phyloP scores from a whole-genome alignment of 2,797 vertebrate genomes.

The Myripristis jacobus region DNA sequence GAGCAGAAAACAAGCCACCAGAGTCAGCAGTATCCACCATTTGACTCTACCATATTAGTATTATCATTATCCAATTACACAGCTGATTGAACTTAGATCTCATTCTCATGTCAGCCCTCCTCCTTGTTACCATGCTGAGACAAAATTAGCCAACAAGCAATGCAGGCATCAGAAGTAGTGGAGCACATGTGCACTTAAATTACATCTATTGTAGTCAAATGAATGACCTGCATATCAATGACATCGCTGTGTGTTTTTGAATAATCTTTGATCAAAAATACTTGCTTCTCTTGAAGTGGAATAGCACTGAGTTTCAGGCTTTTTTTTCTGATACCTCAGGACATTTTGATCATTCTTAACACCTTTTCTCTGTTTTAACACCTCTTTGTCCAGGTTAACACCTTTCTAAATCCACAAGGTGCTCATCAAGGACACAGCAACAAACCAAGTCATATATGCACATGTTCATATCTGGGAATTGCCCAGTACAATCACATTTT shows the following conservation, averaged over 20 bases:
- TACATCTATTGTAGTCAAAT: constrained; percentile 14
- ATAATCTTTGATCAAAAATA: not conserved
- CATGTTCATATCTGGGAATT: not conserved
- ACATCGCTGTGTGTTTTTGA: constrained; percentile 4
- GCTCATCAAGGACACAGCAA: not conserved
- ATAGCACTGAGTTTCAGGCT: not conserved
- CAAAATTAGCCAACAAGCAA: constrained; percentile 9
- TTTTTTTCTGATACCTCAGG: not conserved
- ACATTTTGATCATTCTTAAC: not conserved
- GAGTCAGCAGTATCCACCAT: constrained; percentile 20
- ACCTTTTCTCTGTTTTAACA: no score
- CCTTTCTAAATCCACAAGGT: no score
- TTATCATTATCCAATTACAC: constrained; percentile 61
- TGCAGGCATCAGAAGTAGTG: constrained; percentile 2
- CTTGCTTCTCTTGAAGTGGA: not conserved
- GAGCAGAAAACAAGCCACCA: constrained; percentile 7
- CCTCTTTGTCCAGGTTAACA: no score
- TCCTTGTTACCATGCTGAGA: constrained; percentile 6
- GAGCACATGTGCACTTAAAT: not conserved
- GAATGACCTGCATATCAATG: not conserved
- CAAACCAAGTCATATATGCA: not conserved
- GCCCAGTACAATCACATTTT: not conserved
- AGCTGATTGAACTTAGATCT: constrained; percentile 53
- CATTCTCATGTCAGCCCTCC: constrained; percentile 20
- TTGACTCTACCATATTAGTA: constrained; percentile 45